Conservation (phyloP, 2,797 vertebrate genomes). For the Peromyscus nudipes region DNA sequence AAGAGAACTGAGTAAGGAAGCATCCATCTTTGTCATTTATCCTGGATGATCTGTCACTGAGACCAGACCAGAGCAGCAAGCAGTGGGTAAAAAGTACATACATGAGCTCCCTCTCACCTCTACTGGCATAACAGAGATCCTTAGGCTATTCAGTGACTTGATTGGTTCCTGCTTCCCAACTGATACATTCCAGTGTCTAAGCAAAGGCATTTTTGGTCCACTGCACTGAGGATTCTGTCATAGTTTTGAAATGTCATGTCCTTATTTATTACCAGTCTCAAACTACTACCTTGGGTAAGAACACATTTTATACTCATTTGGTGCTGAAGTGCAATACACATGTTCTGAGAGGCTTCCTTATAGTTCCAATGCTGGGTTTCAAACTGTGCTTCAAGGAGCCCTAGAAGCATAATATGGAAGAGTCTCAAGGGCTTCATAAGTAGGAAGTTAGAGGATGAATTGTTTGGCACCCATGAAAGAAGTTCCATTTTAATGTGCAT, state of each 20-base stretch:
- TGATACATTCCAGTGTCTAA: background rate
- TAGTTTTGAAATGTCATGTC: background rate
- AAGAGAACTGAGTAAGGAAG: constrained; percentile 47
- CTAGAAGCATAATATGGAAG: background rate
- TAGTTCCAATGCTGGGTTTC: background rate
- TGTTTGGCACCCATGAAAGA: background rate
- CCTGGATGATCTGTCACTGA: background rate
- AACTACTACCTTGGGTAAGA: background rate
- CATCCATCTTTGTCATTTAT: constrained; percentile 33
- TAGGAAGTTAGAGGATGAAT: background rate
- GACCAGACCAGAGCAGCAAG: background rate
- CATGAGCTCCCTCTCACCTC: background rate
- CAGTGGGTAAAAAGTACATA: background rate
- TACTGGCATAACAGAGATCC: background rate
- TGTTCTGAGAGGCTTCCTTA: background rate
- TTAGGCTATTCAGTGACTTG: background rate
- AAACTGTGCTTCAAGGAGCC: constrained; percentile 14
- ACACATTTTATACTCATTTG: constrained; percentile 16
- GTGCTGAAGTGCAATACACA: background rate
- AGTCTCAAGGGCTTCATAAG: background rate
- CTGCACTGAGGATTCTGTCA: background rate
- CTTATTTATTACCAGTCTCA: background rate
- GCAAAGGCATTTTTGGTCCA: background rate
- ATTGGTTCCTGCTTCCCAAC: background rate
- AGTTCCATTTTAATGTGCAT: constrained; percentile 20